Conservation (phyloP, 2,888 invertebrate species). For the Eucera pruinosa region DNA sequence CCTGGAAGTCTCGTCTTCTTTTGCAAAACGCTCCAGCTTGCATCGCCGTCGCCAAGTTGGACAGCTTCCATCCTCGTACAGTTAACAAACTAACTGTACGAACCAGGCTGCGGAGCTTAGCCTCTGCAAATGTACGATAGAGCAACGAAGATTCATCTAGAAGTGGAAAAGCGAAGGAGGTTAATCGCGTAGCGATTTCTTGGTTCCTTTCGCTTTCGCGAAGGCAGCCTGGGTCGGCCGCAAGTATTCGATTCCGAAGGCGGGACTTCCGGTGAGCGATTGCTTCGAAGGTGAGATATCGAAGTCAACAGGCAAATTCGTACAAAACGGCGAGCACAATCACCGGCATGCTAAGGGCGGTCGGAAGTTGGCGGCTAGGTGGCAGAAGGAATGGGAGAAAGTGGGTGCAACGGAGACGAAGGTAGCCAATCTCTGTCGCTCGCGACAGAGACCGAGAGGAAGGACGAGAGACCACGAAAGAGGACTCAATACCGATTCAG, state of each 20-base stretch:
- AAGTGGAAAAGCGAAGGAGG: background rate
- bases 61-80: too few relatives aligned
- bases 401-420: conserved; percentile 36
- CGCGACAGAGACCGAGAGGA: conserved; percentile 42
- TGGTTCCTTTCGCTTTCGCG: too few relatives aligned
- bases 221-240: background rate
- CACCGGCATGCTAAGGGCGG: conserved; percentile 57
- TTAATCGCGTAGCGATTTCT: background rate
- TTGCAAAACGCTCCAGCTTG: too few relatives aligned
- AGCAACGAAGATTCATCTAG: background rate
- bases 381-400: conserved; percentile 53
- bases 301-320: conserved; percentile 69
- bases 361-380: conserved; percentile 61
- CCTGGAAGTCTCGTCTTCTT: too few relatives aligned
- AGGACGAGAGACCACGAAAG: conserved; percentile 55
- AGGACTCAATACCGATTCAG: conserved; percentile 74
- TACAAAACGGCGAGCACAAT: conserved; percentile 63
- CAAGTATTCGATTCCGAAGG: conserved; percentile 15
- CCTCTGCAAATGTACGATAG: too few relatives aligned
- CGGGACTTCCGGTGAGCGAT: conserved; percentile 23
- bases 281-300: conserved; percentile 49
- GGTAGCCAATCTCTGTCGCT: conserved; percentile 5
- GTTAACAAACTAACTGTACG: too few relatives aligned
- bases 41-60: too few relatives aligned
- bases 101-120: too few relatives aligned